phyloP scores from a whole-genome alignment of 1,140 invertebrate genomes.

The Zaprionus ghesquierei region DNA sequence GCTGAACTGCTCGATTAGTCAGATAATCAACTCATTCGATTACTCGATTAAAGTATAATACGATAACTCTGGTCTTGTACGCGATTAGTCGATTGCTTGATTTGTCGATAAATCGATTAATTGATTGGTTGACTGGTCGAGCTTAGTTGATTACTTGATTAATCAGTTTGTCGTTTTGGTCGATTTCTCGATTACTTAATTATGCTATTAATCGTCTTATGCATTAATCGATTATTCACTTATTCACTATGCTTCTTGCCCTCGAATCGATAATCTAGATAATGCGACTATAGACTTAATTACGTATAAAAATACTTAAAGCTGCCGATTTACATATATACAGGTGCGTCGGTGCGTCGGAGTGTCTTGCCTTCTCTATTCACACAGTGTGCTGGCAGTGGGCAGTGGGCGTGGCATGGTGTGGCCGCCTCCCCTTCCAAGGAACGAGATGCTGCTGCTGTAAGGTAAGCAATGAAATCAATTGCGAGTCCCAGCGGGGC shows the following conservation, averaged over 20 bases:
- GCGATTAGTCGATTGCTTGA: not conserved
- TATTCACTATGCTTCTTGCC: not conserved
- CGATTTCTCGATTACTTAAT: not conserved
- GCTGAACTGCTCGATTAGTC: constrained; percentile 23
- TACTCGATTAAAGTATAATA: not conserved
- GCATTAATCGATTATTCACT: not conserved
- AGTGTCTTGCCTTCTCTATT: no score
- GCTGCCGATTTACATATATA: constrained; percentile 74
- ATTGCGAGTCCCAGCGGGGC: constrained; percentile 5
- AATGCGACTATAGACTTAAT: constrained; percentile 58
- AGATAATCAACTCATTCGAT: no score
- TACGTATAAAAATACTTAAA: constrained; percentile 82
- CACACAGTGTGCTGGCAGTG: constrained; percentile 26
- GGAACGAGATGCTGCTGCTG: constrained; percentile 24
- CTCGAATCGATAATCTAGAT: not conserved
- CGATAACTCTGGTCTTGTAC: no score
- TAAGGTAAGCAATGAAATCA: constrained; percentile 51
- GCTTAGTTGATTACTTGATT: not conserved
- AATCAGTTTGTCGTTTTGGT: not conserved
- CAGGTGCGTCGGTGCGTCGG: constrained; percentile 21
- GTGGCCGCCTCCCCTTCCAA: not conserved
- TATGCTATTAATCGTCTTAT: not conserved
- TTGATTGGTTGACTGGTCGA: not conserved
- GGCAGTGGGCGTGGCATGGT: constrained; percentile 24
- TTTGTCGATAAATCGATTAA: not conserved